phyloP scores from a whole-genome alignment of 2,888 invertebrate genomes.

The Pterostichus madidus region DNA sequence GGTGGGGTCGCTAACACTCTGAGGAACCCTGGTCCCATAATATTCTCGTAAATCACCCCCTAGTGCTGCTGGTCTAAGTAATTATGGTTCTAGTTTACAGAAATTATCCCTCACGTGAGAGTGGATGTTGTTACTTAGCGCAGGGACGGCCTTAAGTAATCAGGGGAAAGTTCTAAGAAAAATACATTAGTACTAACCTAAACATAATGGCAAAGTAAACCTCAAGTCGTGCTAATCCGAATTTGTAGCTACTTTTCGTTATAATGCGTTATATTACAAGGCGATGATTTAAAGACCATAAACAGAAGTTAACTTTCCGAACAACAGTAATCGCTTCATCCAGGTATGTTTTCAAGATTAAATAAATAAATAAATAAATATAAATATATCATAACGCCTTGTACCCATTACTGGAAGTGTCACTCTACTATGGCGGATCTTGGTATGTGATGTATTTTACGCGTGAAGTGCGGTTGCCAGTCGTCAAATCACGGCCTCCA shows the following conservation, averaged over 20 bases:
- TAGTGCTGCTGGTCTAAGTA: constrained; percentile 55
- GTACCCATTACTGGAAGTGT: no score
- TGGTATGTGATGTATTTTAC: no score
- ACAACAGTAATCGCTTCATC: no score
- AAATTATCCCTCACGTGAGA: constrained; percentile 60
- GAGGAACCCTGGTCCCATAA: constrained; percentile 52
- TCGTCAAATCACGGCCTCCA: no score
- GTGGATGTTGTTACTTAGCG: constrained; percentile 50
- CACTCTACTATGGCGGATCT: no score
- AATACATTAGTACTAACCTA: constrained; percentile 32
- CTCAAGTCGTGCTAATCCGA: neutral
- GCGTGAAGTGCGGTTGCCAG: no score
- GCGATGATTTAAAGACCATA: no score
- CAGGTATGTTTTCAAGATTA: no score
- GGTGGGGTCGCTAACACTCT: neutral
- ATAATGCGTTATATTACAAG: no score
- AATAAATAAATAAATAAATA: no score
- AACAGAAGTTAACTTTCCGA: no score
- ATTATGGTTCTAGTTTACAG: constrained; percentile 64
- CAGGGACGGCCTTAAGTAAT: constrained; percentile 39
- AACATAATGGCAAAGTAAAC: constrained; percentile 11
- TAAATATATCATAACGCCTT: no score
- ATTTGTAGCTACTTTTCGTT: neutral
- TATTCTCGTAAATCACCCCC: constrained; percentile 61
- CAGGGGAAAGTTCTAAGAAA: constrained; percentile 37